Base-by-base conservation (phyloP, 2,888 invertebrate genomes). In the Nomada ferruginata region DNA sequence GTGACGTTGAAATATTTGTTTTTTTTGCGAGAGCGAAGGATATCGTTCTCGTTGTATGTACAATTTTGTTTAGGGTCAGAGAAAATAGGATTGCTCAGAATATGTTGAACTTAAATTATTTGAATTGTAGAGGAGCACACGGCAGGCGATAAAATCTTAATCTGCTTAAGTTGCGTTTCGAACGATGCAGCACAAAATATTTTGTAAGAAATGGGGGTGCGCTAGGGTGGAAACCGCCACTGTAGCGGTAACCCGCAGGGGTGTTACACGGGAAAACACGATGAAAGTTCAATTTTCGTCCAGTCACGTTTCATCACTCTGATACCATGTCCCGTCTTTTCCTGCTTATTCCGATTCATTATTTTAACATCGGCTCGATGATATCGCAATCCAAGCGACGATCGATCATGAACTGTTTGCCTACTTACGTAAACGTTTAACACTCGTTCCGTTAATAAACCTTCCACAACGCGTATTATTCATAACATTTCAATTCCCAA, bases 271-370 rank as follows among this genome's bases (percentile, higher is more conserved):
- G 65, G 53, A 76, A 73, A 82, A 64, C 20, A 65, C 57, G 72
- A 53, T 68, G 79, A 23, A 66, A 65, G 57, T 11, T 29, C 60
- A 61, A 26, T 55, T 90, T 91, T 90, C 88, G 91, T 84, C 88
- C 79, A 90, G 92, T 92, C 92, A 92, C 90, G 91, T 90, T 91
- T 92, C 91, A 91, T 90, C 91, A 87, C 89, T 87, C 83, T 85
- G 85, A 85, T 87, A 85, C 88, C 87, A 81, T 86, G 89, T 87
- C 85, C 83, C 79, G 83, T 89, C 86, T 85, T 84, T 83, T 80
- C 79, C 60, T 63, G 88, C 87, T 89, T 89, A 90, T 89, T 91
- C 89, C 89, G 86, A 89, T 89, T 91, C 87, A 86, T 89, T 91
- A 89, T 90, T 85, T 88, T 87, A 89, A 88, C 81, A 89, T 88